phyloP scores from a whole-genome alignment of 2,797 vertebrate genomes.

The Ispidina picta region DNA sequence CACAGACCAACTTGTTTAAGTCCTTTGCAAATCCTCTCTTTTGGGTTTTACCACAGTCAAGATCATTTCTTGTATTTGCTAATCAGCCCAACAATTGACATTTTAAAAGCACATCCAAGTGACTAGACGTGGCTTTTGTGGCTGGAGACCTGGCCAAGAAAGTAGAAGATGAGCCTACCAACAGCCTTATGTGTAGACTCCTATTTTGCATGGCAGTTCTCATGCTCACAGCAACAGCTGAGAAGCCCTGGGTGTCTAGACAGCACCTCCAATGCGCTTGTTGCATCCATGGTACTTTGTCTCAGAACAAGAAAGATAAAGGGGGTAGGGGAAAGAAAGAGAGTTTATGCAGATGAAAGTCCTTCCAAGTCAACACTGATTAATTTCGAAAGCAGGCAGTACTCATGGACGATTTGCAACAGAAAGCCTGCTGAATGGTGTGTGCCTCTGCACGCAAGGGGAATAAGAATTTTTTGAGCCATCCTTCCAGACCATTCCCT shows the following conservation, averaged over 20 bases:
- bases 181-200: background rate
- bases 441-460: background rate
- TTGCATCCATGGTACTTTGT: background rate
- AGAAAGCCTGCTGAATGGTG: background rate
- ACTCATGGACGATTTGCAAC: background rate
- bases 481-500: background rate
- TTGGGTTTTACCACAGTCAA: background rate
- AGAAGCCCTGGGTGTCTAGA: conserved; percentile 27
- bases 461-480: background rate
- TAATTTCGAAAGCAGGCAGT: conserved; percentile 49
- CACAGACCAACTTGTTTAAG: background rate
- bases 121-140: conserved; percentile 28
- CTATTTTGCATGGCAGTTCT: background rate
- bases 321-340: background rate
- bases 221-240: background rate
- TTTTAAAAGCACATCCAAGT: conserved; percentile 9
- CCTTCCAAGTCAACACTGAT: conserved; percentile 35
- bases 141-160: background rate
- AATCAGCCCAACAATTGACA: conserved; percentile 19
- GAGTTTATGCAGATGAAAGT: background rate
- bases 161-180: conserved; percentile 6
- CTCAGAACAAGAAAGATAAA: conserved; percentile 15
- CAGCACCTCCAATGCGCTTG: background rate
- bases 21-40: background rate
- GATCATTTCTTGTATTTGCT: background rate